phyloP scores from a whole-genome alignment of 2,888 invertebrate genomes.

The Chloromyia formosa region DNA sequence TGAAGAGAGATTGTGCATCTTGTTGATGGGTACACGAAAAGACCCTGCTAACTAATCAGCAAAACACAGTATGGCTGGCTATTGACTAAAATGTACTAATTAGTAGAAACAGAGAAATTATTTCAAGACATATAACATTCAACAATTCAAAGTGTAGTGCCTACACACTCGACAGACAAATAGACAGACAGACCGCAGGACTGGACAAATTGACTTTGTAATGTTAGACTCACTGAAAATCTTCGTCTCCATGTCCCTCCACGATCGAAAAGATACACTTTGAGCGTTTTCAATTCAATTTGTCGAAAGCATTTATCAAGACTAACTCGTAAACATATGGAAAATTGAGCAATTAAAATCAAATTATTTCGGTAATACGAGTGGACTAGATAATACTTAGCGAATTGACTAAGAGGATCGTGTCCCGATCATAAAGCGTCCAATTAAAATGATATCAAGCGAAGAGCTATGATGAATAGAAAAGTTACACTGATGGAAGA shows the following conservation, averaged over 20 bases:
- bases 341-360: constrained; percentile 37
- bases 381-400: background rate
- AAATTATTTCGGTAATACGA: constrained; percentile 19
- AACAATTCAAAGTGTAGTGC: background rate
- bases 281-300: background rate
- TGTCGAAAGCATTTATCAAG: constrained; percentile 3
- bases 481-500: background rate
- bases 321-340: background rate
- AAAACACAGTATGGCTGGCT: background rate
- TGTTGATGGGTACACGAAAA: constrained; percentile 17
- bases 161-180: too few relatives aligned
- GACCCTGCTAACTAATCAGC: background rate
- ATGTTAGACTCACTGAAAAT: constrained; percentile 4
- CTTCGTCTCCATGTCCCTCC: background rate
- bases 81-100: constrained; percentile 20
- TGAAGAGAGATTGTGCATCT: constrained; percentile 10
- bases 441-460: constrained; percentile 23
- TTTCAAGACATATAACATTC: background rate
- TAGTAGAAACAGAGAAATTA: constrained; percentile 12
- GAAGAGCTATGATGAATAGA: background rate
- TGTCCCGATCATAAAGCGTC: constrained; percentile 1
- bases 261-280: background rate
- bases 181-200: too few relatives aligned
- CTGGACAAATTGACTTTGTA: background rate
- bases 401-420: constrained; percentile 4